phyloP scores from a whole-genome alignment of 2,797 vertebrate species.

The Amazona finschi region DNA sequence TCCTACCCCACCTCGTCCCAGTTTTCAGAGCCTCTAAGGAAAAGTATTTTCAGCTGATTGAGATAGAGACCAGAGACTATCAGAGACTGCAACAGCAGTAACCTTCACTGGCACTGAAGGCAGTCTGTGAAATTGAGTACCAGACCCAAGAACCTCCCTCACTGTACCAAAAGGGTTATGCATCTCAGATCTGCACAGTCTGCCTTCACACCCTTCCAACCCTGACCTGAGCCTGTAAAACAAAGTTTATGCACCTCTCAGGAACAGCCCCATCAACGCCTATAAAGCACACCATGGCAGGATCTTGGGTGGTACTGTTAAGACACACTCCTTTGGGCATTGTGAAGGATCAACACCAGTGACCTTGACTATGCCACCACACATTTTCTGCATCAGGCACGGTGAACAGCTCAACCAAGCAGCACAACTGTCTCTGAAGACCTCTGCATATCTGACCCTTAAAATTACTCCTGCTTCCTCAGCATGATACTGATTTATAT shows the following conservation, averaged over 20 bases:
- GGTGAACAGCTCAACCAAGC: background rate
- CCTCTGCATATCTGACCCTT: background rate
- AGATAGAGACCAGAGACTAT: background rate
- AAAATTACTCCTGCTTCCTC: background rate
- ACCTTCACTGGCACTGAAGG: background rate
- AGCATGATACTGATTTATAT: background rate
- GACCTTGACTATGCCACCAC: background rate
- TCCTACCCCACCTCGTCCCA: background rate
- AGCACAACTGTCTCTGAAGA: background rate
- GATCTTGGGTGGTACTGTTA: background rate
- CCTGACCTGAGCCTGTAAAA: background rate
- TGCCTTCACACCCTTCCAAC: background rate
- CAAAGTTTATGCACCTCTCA: background rate
- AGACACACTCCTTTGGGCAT: background rate
- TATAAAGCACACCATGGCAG: background rate
- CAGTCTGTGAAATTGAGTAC: background rate
- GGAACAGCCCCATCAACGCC: background rate
- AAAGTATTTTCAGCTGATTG: background rate
- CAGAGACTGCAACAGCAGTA: background rate
- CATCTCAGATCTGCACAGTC: background rate
- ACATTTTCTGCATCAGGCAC: background rate
- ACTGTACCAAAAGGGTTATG: background rate
- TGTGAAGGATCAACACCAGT: background rate
- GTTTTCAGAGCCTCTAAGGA: background rate
- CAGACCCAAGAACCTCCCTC: background rate